Evolutionary conservation across 1,140 invertebrate genomes (phyloP).

Genomic region (Drosophila simulans): DNA sequence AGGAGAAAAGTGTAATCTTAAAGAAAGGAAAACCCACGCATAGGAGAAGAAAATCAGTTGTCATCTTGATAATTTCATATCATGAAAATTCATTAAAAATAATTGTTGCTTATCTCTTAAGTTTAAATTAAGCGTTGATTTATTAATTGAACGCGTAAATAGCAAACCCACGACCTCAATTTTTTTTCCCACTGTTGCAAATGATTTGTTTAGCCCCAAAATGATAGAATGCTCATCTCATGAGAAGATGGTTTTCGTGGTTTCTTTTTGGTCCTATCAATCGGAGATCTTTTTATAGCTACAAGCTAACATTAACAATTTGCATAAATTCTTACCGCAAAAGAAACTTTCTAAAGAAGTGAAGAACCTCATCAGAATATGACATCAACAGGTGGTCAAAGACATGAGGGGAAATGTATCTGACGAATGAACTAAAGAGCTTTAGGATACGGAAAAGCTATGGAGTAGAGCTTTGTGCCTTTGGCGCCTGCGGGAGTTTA

Average conservation of each 20-base stretch:
- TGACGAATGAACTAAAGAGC: slow-evolving; percentile 23
- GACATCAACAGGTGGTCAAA: slow-evolving; percentile 65
- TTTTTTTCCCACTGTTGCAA: slow-evolving; percentile 3
- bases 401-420: neutral
- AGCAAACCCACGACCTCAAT: neutral
- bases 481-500: slow-evolving; percentile 23
- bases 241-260: slow-evolving; percentile 14
- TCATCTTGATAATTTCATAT: neutral
- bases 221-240: slow-evolving; percentile 23
- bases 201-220: slow-evolving; percentile 14
- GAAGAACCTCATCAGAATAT: slow-evolving; percentile 14
- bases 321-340: slow-evolving; percentile 39
- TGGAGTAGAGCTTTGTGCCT: slow-evolving; percentile 22
- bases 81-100: too few relatives aligned
- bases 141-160: neutral
- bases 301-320: slow-evolving; percentile 17
- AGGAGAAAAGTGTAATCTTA: slow-evolving; percentile 6
- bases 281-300: slow-evolving; percentile 36
- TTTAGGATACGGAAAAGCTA: slow-evolving; percentile 42
- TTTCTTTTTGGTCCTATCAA: slow-evolving; percentile 28
- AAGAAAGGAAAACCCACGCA: slow-evolving; percentile 20
- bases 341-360: slow-evolving; percentile 41
- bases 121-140: too few relatives aligned
- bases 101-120: too few relatives aligned
- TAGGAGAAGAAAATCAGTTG: neutral